These are phyloP conservation scores for Eclectus roratus DNA, from an alignment of 2,113 vertebrate species.

Conservation along the genomic window DNA sequence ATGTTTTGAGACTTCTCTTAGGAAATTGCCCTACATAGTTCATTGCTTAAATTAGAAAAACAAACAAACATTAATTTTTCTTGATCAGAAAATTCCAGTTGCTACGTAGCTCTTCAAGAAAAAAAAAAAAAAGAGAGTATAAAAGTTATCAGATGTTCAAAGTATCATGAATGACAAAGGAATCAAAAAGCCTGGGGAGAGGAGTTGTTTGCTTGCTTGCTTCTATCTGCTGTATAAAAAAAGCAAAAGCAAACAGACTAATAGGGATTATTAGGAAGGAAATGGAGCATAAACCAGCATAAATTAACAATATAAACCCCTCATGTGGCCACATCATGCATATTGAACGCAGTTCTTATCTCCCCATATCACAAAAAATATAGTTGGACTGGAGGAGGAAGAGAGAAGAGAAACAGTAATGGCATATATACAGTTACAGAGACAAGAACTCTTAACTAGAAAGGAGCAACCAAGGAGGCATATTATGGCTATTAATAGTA, in stretches of 20 bases:
- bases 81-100: not conserved
- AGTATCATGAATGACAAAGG: not conserved
- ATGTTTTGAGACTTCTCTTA: not conserved
- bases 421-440: rapidly evolving
- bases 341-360: not conserved
- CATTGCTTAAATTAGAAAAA: not conserved
- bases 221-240: not conserved
- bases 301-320: not conserved
- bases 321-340: not conserved
- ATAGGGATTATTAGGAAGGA: not conserved
- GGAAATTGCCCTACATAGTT: not conserved
- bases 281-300: not conserved
- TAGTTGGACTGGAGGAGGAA: not conserved
- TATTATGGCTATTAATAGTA: not conserved
- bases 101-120: not conserved
- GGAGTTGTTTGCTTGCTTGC: not conserved
- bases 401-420: not conserved
- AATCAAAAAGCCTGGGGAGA: not conserved
- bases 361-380: not conserved
- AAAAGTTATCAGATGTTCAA: not conserved
- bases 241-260: not conserved
- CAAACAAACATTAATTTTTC: not conserved
- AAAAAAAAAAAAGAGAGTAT: not conserved
- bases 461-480: not conserved
- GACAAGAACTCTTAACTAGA: not conserved